Evolutionary conservation across 1,140 invertebrate genomes (phyloP).

Genomic region (Coboldia fuscipes): DNA sequence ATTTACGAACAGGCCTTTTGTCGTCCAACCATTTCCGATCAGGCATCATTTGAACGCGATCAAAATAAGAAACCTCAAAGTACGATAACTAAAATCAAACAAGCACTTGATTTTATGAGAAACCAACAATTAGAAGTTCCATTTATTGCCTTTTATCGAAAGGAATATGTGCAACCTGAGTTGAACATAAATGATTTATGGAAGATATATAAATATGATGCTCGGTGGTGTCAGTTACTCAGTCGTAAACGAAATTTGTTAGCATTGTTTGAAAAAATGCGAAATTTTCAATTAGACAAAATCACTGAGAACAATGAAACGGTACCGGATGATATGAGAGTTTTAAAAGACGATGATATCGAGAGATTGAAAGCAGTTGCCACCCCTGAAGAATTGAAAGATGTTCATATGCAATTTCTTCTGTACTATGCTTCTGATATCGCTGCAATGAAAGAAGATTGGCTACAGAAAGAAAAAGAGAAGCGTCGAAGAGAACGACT

Average conservation of each 20-base stretch:
- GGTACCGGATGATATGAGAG: slow-evolving; percentile 55
- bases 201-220: slow-evolving; percentile 92
- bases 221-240: slow-evolving; percentile 86
- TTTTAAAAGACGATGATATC: slow-evolving; percentile 74
- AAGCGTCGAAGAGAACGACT: slow-evolving; percentile 30
- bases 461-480: slow-evolving; percentile 35
- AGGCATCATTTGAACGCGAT: slow-evolving; percentile 19
- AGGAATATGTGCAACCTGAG: slow-evolving; percentile 92
- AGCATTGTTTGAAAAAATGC: slow-evolving; percentile 78
- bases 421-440: slow-evolving; percentile 79
- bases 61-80: slow-evolving; percentile 19
- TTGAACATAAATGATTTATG: slow-evolving; percentile 90
- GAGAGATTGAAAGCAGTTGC: slow-evolving; percentile 59
- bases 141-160: slow-evolving; percentile 96
- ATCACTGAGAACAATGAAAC: slow-evolving; percentile 68
- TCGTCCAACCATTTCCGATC: slow-evolving; percentile 55
- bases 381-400: slow-evolving; percentile 76
- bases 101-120: slow-evolving; percentile 88
- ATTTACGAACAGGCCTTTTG: slow-evolving; percentile 89
- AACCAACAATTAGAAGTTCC: slow-evolving; percentile 91
- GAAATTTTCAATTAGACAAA: slow-evolving; percentile 69
- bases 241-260: slow-evolving; percentile 69
- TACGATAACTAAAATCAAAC: slow-evolving; percentile 68
- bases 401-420: slow-evolving; percentile 83
- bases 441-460: slow-evolving; percentile 61